Base-by-base conservation (phyloP, 37 sponge, comb jelly and placozoan species). In the Aplysina aerophoba region DNA sequence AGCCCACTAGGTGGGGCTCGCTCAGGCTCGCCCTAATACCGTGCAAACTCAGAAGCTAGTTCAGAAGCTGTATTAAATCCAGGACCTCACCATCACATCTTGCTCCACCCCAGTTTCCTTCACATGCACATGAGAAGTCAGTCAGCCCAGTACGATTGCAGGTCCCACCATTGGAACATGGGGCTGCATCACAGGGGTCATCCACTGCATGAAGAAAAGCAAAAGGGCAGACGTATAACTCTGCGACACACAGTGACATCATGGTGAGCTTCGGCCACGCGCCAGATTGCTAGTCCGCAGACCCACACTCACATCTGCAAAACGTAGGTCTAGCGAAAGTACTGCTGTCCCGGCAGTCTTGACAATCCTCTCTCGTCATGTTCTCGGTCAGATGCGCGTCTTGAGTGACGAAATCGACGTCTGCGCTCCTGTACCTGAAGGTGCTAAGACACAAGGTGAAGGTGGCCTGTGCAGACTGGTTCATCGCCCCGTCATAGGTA, bases 61-160 rank as follows among this genome's bases (percentile, higher is more conserved):
- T 11, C 50, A 44, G 8, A 44, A 44, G 50, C 50, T 44, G 8
- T 44, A 3, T 11, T 44, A 44, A 8, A 8, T 44, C 6, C 4
- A 62, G n/a, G 4, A 62, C 5, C 71, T 17, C 71, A 69, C 71
- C 71, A 12, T 30, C 19, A 69, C 71, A 69, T 4, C 13, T 15
- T 69, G 28, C 33, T 28, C 71, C 71, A 69, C 35, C 34, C 71
- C 71, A 69, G 71, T 28, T 69, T 30, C 71, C 71, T 4, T n/a
- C 35, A 69, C 71, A 69, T 2, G 28, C 71, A 69, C 71, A 69
- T 30, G 27, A 17, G 33, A 69, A 69, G 17, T 69, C 71, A 34
- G 35, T 35, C 19, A 35, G 71, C 13, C 17, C 27, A 31, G 17
- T n/a, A 69, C 35, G 19, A 6, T 15, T 69, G 34, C 71, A 69